Base-by-base conservation (phyloP, 2,888 invertebrate species). In the Abrostola tripartita region DNA sequence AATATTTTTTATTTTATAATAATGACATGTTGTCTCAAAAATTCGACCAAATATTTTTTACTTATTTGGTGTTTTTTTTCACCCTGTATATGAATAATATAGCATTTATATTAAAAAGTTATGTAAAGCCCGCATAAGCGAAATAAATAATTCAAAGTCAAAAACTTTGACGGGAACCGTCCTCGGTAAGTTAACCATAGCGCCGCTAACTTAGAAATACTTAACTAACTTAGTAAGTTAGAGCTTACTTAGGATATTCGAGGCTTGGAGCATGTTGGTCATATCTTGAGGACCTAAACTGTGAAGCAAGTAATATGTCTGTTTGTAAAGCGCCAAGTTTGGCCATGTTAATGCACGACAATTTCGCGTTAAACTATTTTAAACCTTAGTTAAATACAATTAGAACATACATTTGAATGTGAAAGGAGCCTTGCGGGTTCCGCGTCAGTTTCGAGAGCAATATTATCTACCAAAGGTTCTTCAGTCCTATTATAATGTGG, bases 71-170 rank as follows among this genome's bases (percentile, higher is more conserved):
- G 35, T 5, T 36, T 35, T 6, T 5, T 5, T 36, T 5, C 6
- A n/a, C 10, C 24, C 11, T 7, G 10, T 10, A 36, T 36, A 6
- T 50, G 6, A 50, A 36, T 36, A 36, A 36, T 50, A 36, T 36
- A 50, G 10, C 1, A 36, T 49, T 4, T 5, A 50, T 6, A 11
- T 57, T 70, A 57, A 65, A 65, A 72, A 74, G 55, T 50, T 36
- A 10, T 35, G 6, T 6, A 35, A 58, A 57, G 8, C 71, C 71
- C 65, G 71, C 65, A 74, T 70, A 65, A 69, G 50, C 55, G 37
- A 70, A 65, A 76, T 76, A 76, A 74, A 74, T 74, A 60, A 74
- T 71, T 74, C 63, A 58, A 41, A 76, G 63, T 72, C 36, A 55
- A 67, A 53, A 74, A 76, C 76, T 74, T 76, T 57, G 63, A 61